phyloP scores from a whole-genome alignment of 2,888 invertebrate genomes.

The Eupithecia exiguata region DNA sequence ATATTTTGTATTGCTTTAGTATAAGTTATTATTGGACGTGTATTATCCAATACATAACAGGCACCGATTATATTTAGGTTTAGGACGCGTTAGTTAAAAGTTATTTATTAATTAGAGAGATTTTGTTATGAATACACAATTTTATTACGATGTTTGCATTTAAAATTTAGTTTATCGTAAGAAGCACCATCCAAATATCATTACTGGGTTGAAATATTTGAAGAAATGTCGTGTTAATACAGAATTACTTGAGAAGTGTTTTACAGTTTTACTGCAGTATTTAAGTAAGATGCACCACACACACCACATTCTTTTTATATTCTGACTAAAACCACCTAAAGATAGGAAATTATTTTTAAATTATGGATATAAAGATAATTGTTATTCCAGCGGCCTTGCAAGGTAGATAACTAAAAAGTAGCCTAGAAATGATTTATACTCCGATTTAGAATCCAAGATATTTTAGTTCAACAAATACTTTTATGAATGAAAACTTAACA shows the following conservation, averaged over 20 bases:
- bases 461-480: too few relatives aligned
- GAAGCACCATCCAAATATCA: constrained; percentile 25
- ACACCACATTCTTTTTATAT: background rate
- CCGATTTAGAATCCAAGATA: too few relatives aligned
- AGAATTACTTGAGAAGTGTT: background rate
- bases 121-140: constrained; percentile 34
- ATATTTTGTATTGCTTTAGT: constrained; percentile 4
- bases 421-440: background rate
- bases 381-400: constrained; percentile 28
- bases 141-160: constrained; percentile 37
- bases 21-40: constrained; percentile 13
- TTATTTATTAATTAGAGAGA: constrained; percentile 36
- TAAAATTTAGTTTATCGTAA: constrained; percentile 29
- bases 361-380: constrained; percentile 1
- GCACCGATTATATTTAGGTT: constrained; percentile 32
- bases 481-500: too few relatives aligned
- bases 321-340: background rate
- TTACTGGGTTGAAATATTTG: background rate
- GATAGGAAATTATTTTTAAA: background rate
- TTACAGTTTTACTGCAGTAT: background rate
- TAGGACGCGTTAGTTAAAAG: constrained; percentile 31
- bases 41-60: constrained; percentile 24
- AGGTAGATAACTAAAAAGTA: constrained; percentile 13
- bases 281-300: background rate
- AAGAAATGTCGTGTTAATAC: background rate